phyloP scores from a whole-genome alignment of 1,140 invertebrate species.

The Panagrolaimus sp. region DNA sequence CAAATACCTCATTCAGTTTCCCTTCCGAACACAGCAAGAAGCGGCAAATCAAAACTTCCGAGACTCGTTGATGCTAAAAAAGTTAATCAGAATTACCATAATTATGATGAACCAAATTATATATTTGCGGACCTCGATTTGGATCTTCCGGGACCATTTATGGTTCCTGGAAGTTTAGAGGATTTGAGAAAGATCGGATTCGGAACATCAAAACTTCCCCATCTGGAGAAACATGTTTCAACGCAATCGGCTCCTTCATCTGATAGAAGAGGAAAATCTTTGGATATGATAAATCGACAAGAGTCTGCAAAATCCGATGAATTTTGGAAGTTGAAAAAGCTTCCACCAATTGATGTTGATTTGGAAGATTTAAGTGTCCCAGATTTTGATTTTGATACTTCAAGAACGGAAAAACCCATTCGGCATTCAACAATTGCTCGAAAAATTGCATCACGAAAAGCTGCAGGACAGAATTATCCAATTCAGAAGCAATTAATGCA shows the following conservation, averaged over 20 bases:
- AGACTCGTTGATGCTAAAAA: neutral
- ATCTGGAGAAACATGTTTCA: neutral
- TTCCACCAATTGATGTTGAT: conserved; percentile 1
- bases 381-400: neutral
- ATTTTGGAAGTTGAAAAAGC: neutral
- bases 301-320: neutral
- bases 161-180: conserved; percentile 8
- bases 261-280: neutral
- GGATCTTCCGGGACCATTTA: conserved; percentile 6
- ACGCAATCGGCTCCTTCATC: neutral
- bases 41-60: neutral
- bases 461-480: neutral
- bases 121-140: neutral
- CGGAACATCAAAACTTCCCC: neutral
- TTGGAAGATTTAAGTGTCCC: neutral
- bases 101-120: conserved; percentile 4
- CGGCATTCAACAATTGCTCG: conserved; percentile 4
- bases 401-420: neutral
- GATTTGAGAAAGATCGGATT: conserved; percentile 1
- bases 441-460: conserved; percentile 14
- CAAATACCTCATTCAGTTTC: neutral
- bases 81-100: neutral
- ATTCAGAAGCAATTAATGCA: neutral
- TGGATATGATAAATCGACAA: neutral
- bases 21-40: neutral